Conservation (phyloP, 2,888 invertebrate species). For the Oscheius sp. region DNA sequence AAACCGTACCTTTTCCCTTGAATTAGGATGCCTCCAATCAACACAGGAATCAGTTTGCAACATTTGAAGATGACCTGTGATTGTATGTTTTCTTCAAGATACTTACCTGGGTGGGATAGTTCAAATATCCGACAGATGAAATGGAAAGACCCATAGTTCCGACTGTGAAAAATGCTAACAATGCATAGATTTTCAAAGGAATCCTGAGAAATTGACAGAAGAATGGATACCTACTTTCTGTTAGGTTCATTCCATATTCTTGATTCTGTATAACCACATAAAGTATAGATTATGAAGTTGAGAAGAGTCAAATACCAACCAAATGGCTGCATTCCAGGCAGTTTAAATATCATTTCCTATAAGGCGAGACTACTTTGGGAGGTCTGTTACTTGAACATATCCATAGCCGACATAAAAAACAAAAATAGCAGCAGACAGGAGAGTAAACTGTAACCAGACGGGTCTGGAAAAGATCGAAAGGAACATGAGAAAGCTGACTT, state of each 20-base stretch:
- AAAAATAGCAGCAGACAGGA: constrained; percentile 84
- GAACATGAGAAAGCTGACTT: constrained; percentile 16
- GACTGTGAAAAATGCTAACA: constrained; percentile 86
- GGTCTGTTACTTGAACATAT: constrained; percentile 75
- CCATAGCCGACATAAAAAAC: constrained; percentile 89
- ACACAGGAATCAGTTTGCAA: constrained; percentile 95
- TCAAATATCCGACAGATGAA: no score
- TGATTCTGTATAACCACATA: constrained; percentile 83
- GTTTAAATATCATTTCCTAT: constrained; percentile 86
- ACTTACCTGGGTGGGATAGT: no score
- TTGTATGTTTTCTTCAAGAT: no score
- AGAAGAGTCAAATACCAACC: constrained; percentile 91
- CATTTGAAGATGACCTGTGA: no score
- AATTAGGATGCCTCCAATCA: no score
- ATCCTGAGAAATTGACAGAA: constrained; percentile 81
- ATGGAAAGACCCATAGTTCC: background rate
- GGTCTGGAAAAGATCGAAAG: background rate
- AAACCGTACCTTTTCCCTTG: no score
- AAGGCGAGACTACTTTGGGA: no score
- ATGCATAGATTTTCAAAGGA: constrained; percentile 82
- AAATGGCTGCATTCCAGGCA: constrained; percentile 86
- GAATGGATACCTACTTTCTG: constrained; percentile 71
- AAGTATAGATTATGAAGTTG: constrained; percentile 87
- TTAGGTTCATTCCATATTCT: constrained; percentile 73
- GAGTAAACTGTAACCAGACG: constrained; percentile 71